Conservation (phyloP, 2,797 vertebrate species). For the Allobates femoralis region DNA sequence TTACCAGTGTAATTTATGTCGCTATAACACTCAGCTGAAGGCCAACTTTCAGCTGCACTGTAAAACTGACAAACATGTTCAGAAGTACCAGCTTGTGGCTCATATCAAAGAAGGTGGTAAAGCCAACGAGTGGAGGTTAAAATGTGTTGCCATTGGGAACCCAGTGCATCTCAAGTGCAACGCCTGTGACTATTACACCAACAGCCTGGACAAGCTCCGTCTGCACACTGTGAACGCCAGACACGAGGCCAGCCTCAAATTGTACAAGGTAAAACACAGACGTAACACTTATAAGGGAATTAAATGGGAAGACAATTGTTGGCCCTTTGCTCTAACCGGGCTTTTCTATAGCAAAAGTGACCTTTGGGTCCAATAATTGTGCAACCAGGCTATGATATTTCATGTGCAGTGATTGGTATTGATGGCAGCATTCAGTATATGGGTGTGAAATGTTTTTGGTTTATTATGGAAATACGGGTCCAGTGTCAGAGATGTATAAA, state of each 20-base stretch:
- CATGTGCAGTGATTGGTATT: background rate
- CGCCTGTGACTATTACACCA: slow-evolving; percentile 98
- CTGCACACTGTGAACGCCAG: slow-evolving; percentile 96
- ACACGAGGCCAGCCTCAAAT: slow-evolving; percentile 96
- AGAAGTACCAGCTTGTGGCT: slow-evolving; percentile 98
- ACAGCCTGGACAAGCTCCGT: slow-evolving; percentile 97
- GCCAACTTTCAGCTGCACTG: slow-evolving; percentile 99
- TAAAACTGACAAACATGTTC: slow-evolving; percentile 98
- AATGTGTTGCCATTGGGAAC: slow-evolving; percentile 98
- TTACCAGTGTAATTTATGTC: slow-evolving; percentile 97
- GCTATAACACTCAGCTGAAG: slow-evolving; percentile 98
- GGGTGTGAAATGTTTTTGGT: background rate
- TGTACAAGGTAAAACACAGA: slow-evolving; percentile 90
- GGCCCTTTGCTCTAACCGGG: background rate
- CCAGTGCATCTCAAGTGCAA: slow-evolving; percentile 98
- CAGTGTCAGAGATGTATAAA: background rate
- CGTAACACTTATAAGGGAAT: background rate
- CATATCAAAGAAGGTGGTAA: slow-evolving; percentile 99
- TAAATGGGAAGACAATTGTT: background rate
- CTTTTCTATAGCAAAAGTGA: background rate
- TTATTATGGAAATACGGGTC: background rate
- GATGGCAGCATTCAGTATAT: background rate
- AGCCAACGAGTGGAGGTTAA: slow-evolving; percentile 97
- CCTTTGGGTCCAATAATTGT: background rate
- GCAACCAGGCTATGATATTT: background rate